Percentiles rank a stretch among this genome's conserved stretches.
These are phyloP conservation scores for Pheosia tremula DNA, from an alignment of 2,888 invertebrate species.

Conservation along the genomic window DNA sequence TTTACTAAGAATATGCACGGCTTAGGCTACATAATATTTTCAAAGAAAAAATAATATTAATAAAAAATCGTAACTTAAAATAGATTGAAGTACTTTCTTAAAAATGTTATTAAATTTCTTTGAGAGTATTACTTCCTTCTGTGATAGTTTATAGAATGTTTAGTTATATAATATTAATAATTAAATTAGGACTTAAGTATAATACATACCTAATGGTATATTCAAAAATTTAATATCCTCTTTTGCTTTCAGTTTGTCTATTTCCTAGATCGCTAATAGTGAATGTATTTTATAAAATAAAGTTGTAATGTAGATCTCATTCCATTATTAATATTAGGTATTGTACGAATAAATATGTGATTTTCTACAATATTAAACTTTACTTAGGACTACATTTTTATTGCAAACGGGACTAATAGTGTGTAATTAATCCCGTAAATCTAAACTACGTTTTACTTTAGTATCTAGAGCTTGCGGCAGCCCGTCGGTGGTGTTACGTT, in stretches of 20 bases:
- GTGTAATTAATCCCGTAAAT: constrained; percentile 28
- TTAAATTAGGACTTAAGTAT: too few species aligned
- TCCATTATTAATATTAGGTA: constrained; percentile 23
- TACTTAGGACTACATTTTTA: constrained; percentile 17
- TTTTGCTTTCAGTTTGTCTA: constrained; percentile 22
- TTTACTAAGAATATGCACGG: neutral
- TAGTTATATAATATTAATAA: neutral
- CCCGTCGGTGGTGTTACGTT: constrained; percentile 81
- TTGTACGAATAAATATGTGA: constrained; percentile 15
- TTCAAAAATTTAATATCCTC: constrained; percentile 12
- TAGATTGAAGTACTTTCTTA: too few species aligned
- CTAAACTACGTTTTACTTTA: constrained; percentile 44
- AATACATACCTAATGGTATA: neutral
- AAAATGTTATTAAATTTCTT: neutral
- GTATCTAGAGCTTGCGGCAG: constrained; percentile 70
- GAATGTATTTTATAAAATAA: constrained; percentile 17
- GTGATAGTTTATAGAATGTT: constrained; percentile 9
- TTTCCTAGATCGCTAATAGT: too few species aligned
- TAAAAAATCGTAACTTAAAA: neutral
- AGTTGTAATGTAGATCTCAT: constrained; percentile 43
- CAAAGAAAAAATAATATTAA: neutral
- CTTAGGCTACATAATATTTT: constrained; percentile 8
- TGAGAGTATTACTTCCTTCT: neutral
- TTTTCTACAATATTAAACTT: constrained; percentile 10
- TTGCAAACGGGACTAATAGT: constrained; percentile 21